These are phyloP conservation scores for Anarrhichthys ocellatus DNA, from an alignment of 2,113 vertebrate genomes.

Conservation along the genomic window DNA sequence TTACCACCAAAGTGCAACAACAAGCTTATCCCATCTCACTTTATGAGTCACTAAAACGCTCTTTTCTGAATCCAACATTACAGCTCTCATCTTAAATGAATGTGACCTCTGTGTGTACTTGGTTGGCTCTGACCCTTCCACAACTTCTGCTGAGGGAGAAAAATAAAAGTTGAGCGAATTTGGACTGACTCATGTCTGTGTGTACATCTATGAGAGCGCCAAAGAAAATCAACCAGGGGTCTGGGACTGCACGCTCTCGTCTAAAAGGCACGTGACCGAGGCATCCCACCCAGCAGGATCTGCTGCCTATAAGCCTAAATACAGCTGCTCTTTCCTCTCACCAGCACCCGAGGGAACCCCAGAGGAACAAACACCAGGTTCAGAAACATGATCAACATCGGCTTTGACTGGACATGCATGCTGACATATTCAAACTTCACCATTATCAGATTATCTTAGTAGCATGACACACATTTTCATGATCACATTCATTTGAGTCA, in stretches of 20 bases:
- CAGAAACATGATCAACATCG: neutral
- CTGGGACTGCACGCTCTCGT: conserved; percentile 24
- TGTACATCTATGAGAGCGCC: conserved; percentile 30
- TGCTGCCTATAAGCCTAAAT: conserved; percentile 24
- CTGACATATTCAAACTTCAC: neutral
- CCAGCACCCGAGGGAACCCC: neutral
- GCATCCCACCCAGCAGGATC: conserved; percentile 39
- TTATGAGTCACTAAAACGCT: conserved; percentile 7
- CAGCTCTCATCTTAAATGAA: conserved; percentile 27
- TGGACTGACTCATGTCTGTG: conserved; percentile 32
- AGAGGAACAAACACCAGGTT: conserved; percentile 6
- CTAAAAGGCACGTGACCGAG: conserved; percentile 20
- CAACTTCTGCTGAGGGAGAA: conserved; percentile 13
- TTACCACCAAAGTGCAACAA: conserved; percentile 26
- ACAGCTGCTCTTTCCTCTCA: conserved; percentile 37
- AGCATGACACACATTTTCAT: neutral
- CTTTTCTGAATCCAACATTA: conserved; percentile 29
- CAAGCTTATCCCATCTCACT: neutral
- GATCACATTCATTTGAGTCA: neutral
- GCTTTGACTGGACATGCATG: conserved; percentile 9
- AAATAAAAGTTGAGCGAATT: neutral
- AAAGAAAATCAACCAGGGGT: conserved; percentile 34
- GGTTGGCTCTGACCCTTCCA: conserved; percentile 36
- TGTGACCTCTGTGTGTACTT: conserved; percentile 40
- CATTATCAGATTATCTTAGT: neutral